Evolutionary conservation across 2,888 invertebrate genomes (phyloP).

Genomic region (Philopedon plagiatum): DNA sequence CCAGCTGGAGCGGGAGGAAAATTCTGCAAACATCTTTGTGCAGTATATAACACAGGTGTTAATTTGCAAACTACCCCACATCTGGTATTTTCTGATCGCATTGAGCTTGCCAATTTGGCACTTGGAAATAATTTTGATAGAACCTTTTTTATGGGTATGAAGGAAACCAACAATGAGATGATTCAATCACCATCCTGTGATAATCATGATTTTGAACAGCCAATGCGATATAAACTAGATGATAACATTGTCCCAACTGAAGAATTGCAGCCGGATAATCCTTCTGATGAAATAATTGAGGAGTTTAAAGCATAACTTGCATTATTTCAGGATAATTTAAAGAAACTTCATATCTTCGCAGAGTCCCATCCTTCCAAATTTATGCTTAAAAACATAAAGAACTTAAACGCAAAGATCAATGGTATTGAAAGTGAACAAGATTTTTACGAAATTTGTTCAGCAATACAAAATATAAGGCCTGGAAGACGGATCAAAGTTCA

Average conservation of each 20-base stretch:
- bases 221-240: slow-evolving; percentile 15
- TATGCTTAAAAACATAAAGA: too few relatives aligned
- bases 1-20: slow-evolving; percentile 35
- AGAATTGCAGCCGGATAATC: slow-evolving; percentile 18
- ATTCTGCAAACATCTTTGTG: slow-evolving; percentile 38
- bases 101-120: slow-evolving; percentile 36
- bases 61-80: slow-evolving; percentile 38
- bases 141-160: slow-evolving; percentile 44
- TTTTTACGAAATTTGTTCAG: too few relatives aligned
- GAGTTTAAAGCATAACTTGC: slow-evolving; percentile 18
- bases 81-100: slow-evolving; percentile 41
- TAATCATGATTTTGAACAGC: slow-evolving; percentile 25
- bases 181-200: slow-evolving; percentile 19
- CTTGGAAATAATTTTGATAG: slow-evolving; percentile 39
- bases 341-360: too few relatives aligned
- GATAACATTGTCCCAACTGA: slow-evolving; percentile 18
- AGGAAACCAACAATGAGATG: slow-evolving; percentile 28
- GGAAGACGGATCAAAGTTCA: too few relatives aligned
- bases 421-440: too few relatives aligned
- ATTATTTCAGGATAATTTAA: slow-evolving; percentile 31
- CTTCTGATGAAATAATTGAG: slow-evolving; percentile 22
- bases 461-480: too few relatives aligned
- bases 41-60: slow-evolving; percentile 39
- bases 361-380: too few relatives aligned
- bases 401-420: too few relatives aligned